Evolutionary conservation across 2,797 vertebrate species (phyloP).

Genomic region (Cirrhinus molitorella): DNA sequence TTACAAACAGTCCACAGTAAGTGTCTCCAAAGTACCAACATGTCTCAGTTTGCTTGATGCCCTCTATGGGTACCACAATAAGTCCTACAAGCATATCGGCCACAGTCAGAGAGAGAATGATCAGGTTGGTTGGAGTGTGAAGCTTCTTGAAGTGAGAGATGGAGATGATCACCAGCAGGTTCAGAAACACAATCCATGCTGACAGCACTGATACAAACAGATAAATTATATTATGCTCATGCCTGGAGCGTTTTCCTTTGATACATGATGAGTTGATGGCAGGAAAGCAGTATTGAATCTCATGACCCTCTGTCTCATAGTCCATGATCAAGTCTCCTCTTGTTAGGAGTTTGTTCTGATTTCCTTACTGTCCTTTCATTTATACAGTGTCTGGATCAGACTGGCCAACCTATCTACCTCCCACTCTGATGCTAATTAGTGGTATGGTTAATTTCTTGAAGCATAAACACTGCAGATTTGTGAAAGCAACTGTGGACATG

Average conservation of each 20-base stretch:
- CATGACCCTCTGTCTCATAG: background rate
- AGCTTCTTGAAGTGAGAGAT: constrained; percentile 35
- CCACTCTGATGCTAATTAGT: background rate
- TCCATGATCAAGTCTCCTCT: background rate
- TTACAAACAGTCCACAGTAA: background rate
- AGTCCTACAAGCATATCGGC: constrained; percentile 15
- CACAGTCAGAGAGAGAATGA: constrained; percentile 36
- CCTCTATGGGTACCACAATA: constrained; percentile 45
- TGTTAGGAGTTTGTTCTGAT: background rate
- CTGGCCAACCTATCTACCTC: background rate
- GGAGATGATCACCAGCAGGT: constrained; percentile 36
- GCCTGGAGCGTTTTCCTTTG: background rate
- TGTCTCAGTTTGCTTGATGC: background rate
- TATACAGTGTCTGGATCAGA: background rate
- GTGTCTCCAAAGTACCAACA: constrained; percentile 19
- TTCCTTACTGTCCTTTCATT: background rate
- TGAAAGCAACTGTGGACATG: too few species aligned
- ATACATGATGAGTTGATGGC: constrained; percentile 17
- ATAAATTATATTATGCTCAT: background rate
- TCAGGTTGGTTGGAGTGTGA: constrained; percentile 30
- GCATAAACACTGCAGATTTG: too few species aligned
- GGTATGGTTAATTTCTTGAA: too few species aligned
- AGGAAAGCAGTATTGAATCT: constrained; percentile 15
- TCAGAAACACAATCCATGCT: background rate
- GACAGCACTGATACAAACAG: background rate